Evolutionary conservation across 2,113 vertebrate genomes (phyloP).

Genomic region (Pomatostomus ruficeps): DNA sequence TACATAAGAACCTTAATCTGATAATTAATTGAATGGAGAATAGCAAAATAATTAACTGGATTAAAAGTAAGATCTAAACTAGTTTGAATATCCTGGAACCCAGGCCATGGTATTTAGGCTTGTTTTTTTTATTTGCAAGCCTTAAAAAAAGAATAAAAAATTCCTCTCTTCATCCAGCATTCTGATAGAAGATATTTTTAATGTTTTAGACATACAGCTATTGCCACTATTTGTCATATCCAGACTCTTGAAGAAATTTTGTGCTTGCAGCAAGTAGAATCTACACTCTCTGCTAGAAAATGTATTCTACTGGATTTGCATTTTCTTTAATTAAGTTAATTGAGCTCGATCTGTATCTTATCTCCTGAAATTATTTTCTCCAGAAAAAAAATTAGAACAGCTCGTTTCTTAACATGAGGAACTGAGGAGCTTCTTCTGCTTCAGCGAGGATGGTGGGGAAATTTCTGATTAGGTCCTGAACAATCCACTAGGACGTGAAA

Average conservation of each 20-base stretch:
- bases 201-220: background rate
- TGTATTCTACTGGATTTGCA: background rate
- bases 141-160: background rate
- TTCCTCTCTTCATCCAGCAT: background rate
- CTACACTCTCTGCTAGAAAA: background rate
- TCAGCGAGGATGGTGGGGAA: background rate
- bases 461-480: background rate
- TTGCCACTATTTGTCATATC: background rate
- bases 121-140: background rate
- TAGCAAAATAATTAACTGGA: constrained; percentile 18
- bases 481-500: background rate
- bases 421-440: background rate
- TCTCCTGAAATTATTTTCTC: background rate
- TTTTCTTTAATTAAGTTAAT: constrained; percentile 34
- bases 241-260: background rate
- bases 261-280: background rate
- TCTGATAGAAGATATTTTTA: background rate
- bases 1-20: constrained; percentile 5
- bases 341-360: constrained; percentile 4
- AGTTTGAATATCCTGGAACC: background rate
- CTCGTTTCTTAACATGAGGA: background rate
- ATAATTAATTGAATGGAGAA: constrained; percentile 8
- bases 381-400: constrained; percentile 23
- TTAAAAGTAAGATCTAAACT: background rate
- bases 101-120: background rate